Evolutionary conservation across 2,113 vertebrate genomes (phyloP).

Genomic region (Bubo scandiacus): DNA sequence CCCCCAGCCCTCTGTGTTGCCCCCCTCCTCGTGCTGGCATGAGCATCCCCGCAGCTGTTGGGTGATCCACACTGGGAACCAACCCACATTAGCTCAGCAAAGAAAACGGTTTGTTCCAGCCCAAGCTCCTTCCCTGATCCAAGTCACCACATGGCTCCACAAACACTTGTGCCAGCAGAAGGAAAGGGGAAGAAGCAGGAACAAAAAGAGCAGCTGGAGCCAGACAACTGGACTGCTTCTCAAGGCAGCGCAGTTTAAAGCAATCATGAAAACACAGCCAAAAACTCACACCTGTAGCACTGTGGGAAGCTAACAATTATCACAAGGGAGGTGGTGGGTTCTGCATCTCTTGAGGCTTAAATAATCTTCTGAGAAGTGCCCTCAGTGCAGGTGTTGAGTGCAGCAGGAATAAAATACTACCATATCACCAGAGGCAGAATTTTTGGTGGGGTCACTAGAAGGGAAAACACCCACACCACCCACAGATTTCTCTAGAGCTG

Average conservation of each 20-base stretch:
- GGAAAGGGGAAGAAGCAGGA: not conserved
- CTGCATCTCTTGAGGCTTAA: not conserved
- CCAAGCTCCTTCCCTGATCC: not conserved
- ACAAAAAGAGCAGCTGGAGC: slow-evolving; percentile 29
- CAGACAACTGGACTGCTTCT: not conserved
- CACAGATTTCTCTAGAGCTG: not conserved
- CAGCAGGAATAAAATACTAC: not conserved
- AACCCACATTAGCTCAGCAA: not conserved
- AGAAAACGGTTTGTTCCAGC: not conserved
- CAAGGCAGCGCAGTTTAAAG: not conserved
- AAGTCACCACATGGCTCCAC: not conserved
- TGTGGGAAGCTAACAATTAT: not conserved
- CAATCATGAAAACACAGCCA: not conserved
- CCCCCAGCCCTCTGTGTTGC: not conserved
- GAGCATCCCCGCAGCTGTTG: not conserved
- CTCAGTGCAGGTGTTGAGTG: not conserved
- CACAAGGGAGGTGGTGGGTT: not conserved
- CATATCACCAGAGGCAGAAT: not conserved
- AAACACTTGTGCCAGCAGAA: not conserved
- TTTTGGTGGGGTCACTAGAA: not conserved
- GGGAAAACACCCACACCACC: not conserved
- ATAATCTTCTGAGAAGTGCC: not conserved
- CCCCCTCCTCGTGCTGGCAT: not conserved
- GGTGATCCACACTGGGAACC: not conserved
- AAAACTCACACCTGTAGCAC: not conserved